These are phyloP conservation scores for Vanessa atalanta DNA, from an alignment of 1,140 invertebrate genomes.

Conservation along the genomic window DNA sequence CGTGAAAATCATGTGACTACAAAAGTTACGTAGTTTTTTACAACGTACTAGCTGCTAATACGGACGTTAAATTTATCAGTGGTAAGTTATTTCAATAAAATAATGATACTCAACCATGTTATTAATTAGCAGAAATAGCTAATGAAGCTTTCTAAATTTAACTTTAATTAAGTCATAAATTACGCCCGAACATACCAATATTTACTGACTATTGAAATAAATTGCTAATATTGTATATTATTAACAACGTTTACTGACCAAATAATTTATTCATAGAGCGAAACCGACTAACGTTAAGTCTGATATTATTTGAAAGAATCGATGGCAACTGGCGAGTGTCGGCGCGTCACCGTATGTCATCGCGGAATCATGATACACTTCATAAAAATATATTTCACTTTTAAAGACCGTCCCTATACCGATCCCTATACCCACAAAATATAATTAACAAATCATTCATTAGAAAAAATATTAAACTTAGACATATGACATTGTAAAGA, in stretches of 20 bases:
- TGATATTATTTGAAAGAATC: slow-evolving; percentile 24
- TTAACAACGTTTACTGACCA: slow-evolving; percentile 22
- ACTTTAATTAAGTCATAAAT: slow-evolving; percentile 28
- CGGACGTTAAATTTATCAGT: no score
- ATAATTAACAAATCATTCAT: no score
- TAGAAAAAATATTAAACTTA: no score
- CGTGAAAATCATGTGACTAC: no score
- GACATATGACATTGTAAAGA: no score
- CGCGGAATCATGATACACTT: background rate
- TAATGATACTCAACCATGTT: background rate
- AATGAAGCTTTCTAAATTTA: slow-evolving; percentile 16
- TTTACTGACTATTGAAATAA: slow-evolving; percentile 21
- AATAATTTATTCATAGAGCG: slow-evolving; percentile 24
- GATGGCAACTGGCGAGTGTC: background rate
- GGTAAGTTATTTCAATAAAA: background rate
- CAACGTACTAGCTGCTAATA: no score
- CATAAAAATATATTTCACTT: background rate
- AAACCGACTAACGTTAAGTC: slow-evolving; percentile 16
- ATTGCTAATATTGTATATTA: slow-evolving; percentile 24
- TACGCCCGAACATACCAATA: slow-evolving; percentile 15
- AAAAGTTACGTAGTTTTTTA: no score
- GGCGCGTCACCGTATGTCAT: slow-evolving; percentile 9
- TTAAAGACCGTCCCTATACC: no score
- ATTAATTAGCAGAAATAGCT: slow-evolving; percentile 2
- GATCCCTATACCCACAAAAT: no score